Conservation (phyloP, 2,113 vertebrate genomes). For the Actenoides hombroni region DNA sequence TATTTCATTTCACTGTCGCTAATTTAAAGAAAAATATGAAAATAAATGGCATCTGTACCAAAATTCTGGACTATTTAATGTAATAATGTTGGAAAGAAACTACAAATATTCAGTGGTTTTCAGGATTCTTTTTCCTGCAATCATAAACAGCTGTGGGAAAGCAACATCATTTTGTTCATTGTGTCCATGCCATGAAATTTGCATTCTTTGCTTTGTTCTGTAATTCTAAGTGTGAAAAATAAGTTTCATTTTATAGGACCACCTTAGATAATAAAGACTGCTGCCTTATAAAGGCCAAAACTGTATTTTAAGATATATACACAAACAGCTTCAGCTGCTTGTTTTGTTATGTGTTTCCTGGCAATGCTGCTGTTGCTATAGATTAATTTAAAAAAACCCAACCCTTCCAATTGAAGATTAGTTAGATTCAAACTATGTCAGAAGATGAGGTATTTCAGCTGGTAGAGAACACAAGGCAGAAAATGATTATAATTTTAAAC, state of each 20-base stretch:
- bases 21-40: not conserved
- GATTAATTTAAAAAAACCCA: not conserved
- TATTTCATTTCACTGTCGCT: not conserved
- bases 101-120: not conserved
- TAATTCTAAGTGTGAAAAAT: constrained; percentile 7
- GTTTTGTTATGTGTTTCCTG: not conserved
- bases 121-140: not conserved
- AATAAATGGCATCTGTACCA: not conserved
- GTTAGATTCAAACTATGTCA: constrained; percentile 24
- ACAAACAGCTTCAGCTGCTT: constrained; percentile 32
- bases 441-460: constrained; percentile 49
- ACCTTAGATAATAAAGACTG: not conserved
- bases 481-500: constrained; percentile 39
- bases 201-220: not conserved
- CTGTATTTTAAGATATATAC: not conserved
- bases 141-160: not conserved
- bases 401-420: not conserved
- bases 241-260: not conserved
- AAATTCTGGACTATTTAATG: not conserved
- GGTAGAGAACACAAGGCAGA: constrained; percentile 16
- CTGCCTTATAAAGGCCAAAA: not conserved
- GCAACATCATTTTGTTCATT: not conserved
- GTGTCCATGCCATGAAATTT: not conserved
- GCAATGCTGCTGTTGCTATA: constrained; percentile 3
- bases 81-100: not conserved